Base-by-base conservation (phyloP, 2,888 invertebrate species). In the Metalampra italica region DNA sequence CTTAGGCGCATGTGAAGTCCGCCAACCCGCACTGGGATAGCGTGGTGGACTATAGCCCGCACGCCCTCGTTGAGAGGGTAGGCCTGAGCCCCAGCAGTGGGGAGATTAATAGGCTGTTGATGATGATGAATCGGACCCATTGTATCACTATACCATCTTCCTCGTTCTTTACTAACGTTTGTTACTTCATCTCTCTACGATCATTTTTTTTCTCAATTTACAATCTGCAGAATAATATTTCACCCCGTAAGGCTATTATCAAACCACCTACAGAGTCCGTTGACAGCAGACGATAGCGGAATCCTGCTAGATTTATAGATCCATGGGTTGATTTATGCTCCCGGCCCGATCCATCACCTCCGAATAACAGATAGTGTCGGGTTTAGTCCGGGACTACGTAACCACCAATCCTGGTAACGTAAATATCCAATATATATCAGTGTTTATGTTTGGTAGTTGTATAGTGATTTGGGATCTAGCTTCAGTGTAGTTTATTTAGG, bases 251-350 rank as follows among this genome's bases (percentile, higher is more conserved):
- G 36, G n/a, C n/a, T 36, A 47, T 51, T 60, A 68, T 59, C 58
- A 57, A 59, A 66, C 57, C 59, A 59, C 53, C 52, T 57, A 59
- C 57, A 46, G 51, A 55, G 56, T 54, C 56, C 50, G 46, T 46
- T 66, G 68, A 71, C 67, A 62, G 60, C 52, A 53, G 59, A 50
- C 50, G 59, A 56, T 58, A 57, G 60, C 41, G 37, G 29, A 49
- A 60, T 60, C 59, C 61, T 52, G 8, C 15, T 57, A 54, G 66
- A 74, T 73, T 75, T 73, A 75, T 73, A 64, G 54, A 60, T 53
- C 51, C 30, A 49, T 42, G 48, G 59, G 55, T 61, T 76, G 75
- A 76, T 76, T 76, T 72, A 75, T 70, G 68, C 66, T 61, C 62
- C 52, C 44, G 49, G 54, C 58, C 57, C 67, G 64, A 75, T 76